A percentile compares a stretch with the other conserved stretches of the same genome.
Evolutionary conservation across 2,113 vertebrate species (phyloP).

Genomic region (Nerophis ophidion): DNA sequence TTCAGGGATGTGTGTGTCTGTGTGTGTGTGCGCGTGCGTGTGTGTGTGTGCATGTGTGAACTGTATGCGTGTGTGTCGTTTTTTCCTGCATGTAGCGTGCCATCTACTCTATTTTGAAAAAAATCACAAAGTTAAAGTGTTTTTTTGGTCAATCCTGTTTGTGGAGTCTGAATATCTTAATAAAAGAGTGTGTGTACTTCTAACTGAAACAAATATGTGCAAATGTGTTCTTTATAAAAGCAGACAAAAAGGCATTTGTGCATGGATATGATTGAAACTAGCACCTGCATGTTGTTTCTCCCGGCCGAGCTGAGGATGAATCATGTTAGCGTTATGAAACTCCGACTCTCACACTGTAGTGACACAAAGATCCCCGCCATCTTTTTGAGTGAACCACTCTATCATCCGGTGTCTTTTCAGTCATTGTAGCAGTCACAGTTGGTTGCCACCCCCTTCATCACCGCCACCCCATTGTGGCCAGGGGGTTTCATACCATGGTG

Average conservation of each 20-base stretch:
- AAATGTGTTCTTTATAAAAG: conserved; percentile 21
- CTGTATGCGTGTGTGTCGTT: conserved; percentile 6
- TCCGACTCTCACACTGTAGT: conserved; percentile 20
- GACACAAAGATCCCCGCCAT: conserved; percentile 46
- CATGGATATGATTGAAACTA: conserved; percentile 25
- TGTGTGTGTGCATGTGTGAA: too few species aligned
- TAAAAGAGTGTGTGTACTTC: conserved; percentile 6
- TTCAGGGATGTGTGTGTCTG: conserved; percentile 11
- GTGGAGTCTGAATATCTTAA: conserved; percentile 8
- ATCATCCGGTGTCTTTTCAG: conserved; percentile 50
- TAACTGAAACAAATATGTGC: conserved; percentile 11
- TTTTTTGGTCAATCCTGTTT: conserved; percentile 6
- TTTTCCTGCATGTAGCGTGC: conserved; percentile 14
- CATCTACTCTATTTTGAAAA: conserved; percentile 34
- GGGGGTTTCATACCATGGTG: conserved; percentile 39
- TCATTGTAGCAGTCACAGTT: conserved; percentile 59
- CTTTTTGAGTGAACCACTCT: conserved; percentile 42
- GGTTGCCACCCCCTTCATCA: conserved; percentile 38
- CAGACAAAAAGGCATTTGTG: conserved; percentile 25
- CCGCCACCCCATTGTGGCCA: conserved; percentile 44
- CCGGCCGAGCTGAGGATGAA: conserved; percentile 22
- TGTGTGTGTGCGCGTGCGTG: too few species aligned
- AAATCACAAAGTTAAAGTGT: conserved; percentile 11
- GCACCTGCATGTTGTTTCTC: conserved; percentile 37
- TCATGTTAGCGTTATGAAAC: conserved; percentile 34